phyloP scores from a whole-genome alignment of 2,888 invertebrate species.

The Agrotis ipsilon region DNA sequence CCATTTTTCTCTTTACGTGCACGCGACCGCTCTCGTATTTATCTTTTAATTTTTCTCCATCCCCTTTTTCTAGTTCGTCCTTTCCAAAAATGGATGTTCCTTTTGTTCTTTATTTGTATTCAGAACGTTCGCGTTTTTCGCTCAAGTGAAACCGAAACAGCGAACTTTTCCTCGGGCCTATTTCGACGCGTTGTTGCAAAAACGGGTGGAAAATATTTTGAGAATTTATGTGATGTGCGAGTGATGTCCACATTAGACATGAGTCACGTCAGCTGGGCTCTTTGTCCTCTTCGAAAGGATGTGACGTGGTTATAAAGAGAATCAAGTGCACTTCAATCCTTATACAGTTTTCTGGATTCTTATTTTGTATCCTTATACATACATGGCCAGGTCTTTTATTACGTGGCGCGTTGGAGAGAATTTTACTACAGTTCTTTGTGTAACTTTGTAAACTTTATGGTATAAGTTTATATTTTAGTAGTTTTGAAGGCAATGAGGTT shows the following conservation, averaged over 20 bases:
- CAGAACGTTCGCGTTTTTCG: constrained; percentile 38
- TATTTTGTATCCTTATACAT: constrained; percentile 39
- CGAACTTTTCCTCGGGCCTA: constrained; percentile 19
- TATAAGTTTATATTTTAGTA: constrained; percentile 28
- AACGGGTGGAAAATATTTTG: constrained; percentile 21
- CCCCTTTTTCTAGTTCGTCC: constrained; percentile 17
- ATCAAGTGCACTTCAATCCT: constrained; percentile 36
- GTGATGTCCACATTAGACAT: constrained; percentile 6
- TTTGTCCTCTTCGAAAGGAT: constrained; percentile 42
- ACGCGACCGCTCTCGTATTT: constrained; percentile 19
- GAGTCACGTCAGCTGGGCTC: constrained; percentile 32
- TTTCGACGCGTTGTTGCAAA: constrained; percentile 32
- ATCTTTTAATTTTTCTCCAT: constrained; percentile 41
- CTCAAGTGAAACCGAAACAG: constrained; percentile 38
- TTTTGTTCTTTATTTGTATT: constrained; percentile 53
- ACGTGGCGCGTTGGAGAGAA: constrained; percentile 9
- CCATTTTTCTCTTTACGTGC: constrained; percentile 11
- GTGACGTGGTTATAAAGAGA: constrained; percentile 28
- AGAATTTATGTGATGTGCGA: constrained; percentile 33
- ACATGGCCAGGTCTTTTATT: constrained; percentile 38
- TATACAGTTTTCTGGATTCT: constrained; percentile 43
- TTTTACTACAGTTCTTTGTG: constrained; percentile 40
- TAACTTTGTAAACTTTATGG: constrained; percentile 31
- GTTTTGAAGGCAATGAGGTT: constrained; percentile 3
- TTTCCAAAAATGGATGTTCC: constrained; percentile 35